Evolutionary conservation across 2,797 vertebrate genomes (phyloP), one percentile per base, ranked within the genome.

Genomic region (Benthosema pterotum): DNA sequence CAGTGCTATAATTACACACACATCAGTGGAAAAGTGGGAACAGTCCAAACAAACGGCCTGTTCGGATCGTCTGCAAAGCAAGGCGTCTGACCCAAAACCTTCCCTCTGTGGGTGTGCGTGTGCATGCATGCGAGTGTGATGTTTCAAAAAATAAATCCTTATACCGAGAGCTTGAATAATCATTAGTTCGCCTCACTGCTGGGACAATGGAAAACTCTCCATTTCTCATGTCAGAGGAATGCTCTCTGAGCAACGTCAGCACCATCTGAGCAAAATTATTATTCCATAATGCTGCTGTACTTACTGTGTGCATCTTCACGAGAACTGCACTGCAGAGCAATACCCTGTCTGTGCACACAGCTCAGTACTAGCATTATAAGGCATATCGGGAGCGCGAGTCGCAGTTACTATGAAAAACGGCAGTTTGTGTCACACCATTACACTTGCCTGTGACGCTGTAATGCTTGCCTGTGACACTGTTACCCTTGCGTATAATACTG

Each of bases 1-100:
- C 9, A n/a, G n/a, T n/a, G 69, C 89, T 90, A 89, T 89, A 92
- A 93, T 92, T 92, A 92, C 75, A 86, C 75, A 86, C 83, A 84
- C 87, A 82, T 83, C 81, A 84, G 88, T 69, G 83, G 88, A 90
- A 90, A 88, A 88, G 77, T 77, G 48, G 50, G 73, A 71, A 72
- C 75, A 83, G 60, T 65, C 69, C 72, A 77, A 51, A 61, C 56
- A 32, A 32, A 59, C 65, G 68, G 79, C 54, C 80, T 79, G 88
- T 69, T 79, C 64, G 49, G 75, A 75, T 84, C 80, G 69, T 79
- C 80, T 85, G 78, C 65, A 88, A 77, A 16, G 11, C 25, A 38
- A 15, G 25, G 57, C 60, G 50, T 3, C 61, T 42, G 17, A 53
- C 77, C 75, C 74, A 79, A 76, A 76, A 18, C 60, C 57, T 74